These are phyloP conservation scores for Strongylocentrotus purpuratus DNA, from an alignment of 35 echinoderm and acorn worm genomes.

Conservation along the genomic window DNA sequence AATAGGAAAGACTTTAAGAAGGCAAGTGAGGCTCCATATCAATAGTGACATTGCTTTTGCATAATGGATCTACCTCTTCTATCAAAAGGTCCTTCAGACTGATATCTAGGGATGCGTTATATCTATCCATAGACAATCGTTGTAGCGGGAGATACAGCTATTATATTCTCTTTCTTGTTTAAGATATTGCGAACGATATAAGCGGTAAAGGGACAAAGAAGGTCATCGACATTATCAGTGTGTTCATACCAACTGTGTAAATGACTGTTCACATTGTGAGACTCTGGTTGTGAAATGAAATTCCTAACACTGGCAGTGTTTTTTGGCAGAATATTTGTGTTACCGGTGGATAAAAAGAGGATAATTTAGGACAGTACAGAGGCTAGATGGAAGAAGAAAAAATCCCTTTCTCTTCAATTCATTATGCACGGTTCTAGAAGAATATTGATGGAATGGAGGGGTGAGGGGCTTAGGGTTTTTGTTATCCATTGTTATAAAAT, in stretches of 20 bases:
- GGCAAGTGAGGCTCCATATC: neutral
- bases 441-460: too few relatives aligned
- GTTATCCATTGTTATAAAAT: too few relatives aligned
- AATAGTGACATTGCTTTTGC: slow-evolving; percentile 10
- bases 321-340: too few relatives aligned
- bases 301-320: too few relatives aligned
- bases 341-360: too few relatives aligned
- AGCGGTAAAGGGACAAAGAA: neutral
- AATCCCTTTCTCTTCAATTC: too few relatives aligned
- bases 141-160: neutral
- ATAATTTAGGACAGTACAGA: too few relatives aligned
- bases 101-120: neutral
- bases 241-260: neutral
- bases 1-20: neutral
- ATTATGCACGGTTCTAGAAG: too few relatives aligned
- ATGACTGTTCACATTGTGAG: too few relatives aligned
- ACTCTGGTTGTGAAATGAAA: too few relatives aligned
- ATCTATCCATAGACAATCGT: neutral
- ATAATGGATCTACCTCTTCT: neutral
- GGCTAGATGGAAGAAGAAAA: too few relatives aligned
- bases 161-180: neutral
- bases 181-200: neutral
- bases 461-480: too few relatives aligned
- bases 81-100: neutral
- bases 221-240: neutral